These are phyloP conservation scores for Rhinolophus sinicus DNA, from an alignment of 2,113 vertebrate species.

Conservation along the genomic window DNA sequence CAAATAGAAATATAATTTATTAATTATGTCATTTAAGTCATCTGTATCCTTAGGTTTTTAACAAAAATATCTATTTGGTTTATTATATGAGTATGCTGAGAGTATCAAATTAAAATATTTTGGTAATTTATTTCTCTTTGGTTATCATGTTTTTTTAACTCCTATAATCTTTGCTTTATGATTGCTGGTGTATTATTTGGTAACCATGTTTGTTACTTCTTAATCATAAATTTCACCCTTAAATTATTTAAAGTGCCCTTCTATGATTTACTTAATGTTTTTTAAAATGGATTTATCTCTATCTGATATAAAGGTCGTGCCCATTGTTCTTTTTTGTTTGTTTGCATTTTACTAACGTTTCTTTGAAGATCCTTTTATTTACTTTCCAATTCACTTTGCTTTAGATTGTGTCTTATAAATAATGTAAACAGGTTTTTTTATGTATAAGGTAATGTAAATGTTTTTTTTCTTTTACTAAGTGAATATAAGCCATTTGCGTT, in stretches of 20 bases:
- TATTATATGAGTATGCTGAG: not conserved
- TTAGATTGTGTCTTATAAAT: slow-evolving; percentile 13
- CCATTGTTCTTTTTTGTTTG: not conserved
- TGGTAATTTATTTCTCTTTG: not conserved
- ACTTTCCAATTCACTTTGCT: not conserved
- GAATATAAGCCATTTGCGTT: not conserved
- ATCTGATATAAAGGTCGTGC: not conserved
- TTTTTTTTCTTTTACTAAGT: not conserved
- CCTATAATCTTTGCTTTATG: not conserved
- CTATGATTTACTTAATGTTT: not conserved
- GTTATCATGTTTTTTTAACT: not conserved
- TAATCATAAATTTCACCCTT: not conserved
- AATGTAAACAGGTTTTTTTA: not conserved
- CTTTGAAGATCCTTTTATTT: not conserved
- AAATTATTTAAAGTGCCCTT: not conserved
- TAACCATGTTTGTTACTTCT: not conserved
- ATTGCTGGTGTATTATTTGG: not conserved
- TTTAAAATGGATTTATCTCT: not conserved
- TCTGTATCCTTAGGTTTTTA: not conserved
- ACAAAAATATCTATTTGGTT: not conserved
- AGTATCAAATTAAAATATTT: not conserved
- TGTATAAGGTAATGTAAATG: not conserved
- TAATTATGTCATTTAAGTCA: not conserved
- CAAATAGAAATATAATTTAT: not conserved
- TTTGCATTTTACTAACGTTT: not conserved